Conservation (phyloP, 1,140 invertebrate genomes). For the Nephila pilipes region DNA sequence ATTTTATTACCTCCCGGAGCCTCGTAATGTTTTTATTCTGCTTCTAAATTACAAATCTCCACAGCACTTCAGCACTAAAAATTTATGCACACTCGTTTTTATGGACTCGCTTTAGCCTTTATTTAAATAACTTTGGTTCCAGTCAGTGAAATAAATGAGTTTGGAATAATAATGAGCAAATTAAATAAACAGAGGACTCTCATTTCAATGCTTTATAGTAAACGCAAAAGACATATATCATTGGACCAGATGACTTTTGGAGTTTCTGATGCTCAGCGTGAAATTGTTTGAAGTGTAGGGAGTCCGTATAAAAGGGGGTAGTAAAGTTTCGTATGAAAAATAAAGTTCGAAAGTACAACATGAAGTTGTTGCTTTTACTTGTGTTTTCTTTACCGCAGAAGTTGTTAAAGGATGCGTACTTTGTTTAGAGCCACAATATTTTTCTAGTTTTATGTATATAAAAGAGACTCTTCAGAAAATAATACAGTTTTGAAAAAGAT, state of each 20-base stretch:
- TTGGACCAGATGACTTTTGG: slow-evolving; percentile 26
- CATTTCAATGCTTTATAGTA: slow-evolving; percentile 7
- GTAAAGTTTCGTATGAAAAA: slow-evolving; percentile 26
- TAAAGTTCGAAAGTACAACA: neutral
- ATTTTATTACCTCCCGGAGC: slow-evolving; percentile 18
- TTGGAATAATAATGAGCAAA: slow-evolving; percentile 30
- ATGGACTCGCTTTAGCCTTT: slow-evolving; percentile 11
- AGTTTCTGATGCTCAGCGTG: neutral
- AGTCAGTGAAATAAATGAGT: slow-evolving; percentile 18
- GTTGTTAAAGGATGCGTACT: neutral
- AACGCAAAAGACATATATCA: slow-evolving; percentile 19
- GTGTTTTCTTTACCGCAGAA: neutral
- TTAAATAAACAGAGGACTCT: slow-evolving; percentile 19
- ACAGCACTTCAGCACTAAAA: slow-evolving; percentile 26
- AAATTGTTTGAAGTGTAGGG: neutral
- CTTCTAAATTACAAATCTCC: slow-evolving; percentile 37
- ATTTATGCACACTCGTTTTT: slow-evolving; percentile 35
- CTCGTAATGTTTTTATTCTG: slow-evolving; percentile 31
- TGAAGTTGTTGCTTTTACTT: neutral
- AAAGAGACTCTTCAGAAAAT: neutral
- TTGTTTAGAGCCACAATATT: neutral
- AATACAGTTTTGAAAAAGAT: neutral
- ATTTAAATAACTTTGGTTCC: slow-evolving; percentile 30
- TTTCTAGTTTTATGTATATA: too few species aligned
- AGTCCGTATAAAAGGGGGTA: neutral